Conservation (phyloP, 2,888 invertebrate species). For the Nymphalis urticae region DNA sequence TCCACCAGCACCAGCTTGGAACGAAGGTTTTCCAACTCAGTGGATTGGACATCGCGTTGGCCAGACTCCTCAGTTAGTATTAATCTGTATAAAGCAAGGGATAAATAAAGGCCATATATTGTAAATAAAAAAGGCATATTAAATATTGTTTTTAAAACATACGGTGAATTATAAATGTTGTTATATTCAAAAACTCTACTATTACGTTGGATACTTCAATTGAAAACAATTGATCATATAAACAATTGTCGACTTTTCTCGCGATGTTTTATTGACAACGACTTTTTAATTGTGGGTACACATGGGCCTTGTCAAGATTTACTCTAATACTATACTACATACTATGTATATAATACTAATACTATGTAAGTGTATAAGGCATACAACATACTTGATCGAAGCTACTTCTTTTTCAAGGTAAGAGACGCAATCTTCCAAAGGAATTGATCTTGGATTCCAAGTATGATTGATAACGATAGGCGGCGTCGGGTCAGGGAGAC, state of each 20-base stretch:
- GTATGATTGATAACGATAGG: constrained; percentile 57
- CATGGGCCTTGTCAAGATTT: too few relatives aligned
- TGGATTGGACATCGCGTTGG: constrained; percentile 63
- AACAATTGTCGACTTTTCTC: too few relatives aligned
- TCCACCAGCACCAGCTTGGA: constrained; percentile 70
- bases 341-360: too few relatives aligned
- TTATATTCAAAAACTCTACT: too few relatives aligned
- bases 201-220: too few relatives aligned
- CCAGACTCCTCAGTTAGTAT: constrained; percentile 63
- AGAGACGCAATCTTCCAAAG: constrained; percentile 66
- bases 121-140: background rate
- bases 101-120: background rate
- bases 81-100: constrained; percentile 50
- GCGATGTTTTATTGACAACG: too few relatives aligned
- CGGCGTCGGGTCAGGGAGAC: constrained; percentile 55
- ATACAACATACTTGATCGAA: constrained; percentile 61
- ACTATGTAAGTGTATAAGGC: too few relatives aligned
- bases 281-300: too few relatives aligned
- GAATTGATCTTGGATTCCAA: constrained; percentile 58
- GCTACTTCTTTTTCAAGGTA: constrained; percentile 72
- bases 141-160: background rate
- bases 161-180: too few relatives aligned
- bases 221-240: too few relatives aligned
- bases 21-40: constrained; percentile 69
- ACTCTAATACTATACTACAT: too few relatives aligned